Percentiles rank a stretch among this genome's conserved stretches.
phyloP scores from a whole-genome alignment of 2,113 vertebrate species.

The Oncorhynchus gorbuscha region DNA sequence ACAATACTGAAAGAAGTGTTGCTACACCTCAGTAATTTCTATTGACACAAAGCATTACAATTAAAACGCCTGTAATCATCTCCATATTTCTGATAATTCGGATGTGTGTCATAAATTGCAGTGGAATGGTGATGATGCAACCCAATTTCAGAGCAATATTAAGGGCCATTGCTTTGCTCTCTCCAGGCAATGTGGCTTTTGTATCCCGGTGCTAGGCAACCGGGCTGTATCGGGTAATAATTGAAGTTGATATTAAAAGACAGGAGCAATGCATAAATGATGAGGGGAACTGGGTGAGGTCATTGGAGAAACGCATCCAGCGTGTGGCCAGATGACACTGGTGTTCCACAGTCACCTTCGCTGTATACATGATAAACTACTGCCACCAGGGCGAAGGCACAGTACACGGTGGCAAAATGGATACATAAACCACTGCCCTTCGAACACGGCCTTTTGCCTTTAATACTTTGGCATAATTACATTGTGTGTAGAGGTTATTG shows the following conservation, averaged over 20 bases:
- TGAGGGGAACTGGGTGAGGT: slow-evolving; percentile 51
- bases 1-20: too few species aligned
- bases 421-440: slow-evolving; percentile 60
- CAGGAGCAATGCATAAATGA: too few species aligned
- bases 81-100: slow-evolving; percentile 5
- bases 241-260: slow-evolving; percentile 67
- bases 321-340: slow-evolving; percentile 63
- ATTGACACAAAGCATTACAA: background rate
- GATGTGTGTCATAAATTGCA: slow-evolving; percentile 16
- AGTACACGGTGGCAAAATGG: slow-evolving; percentile 53
- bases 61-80: background rate
- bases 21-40: background rate
- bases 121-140: slow-evolving; percentile 20
- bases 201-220: slow-evolving; percentile 19
- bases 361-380: slow-evolving; percentile 78
- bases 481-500: slow-evolving; percentile 17
- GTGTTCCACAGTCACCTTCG: slow-evolving; percentile 72
- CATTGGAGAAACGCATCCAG: slow-evolving; percentile 51
- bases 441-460: slow-evolving; percentile 31
- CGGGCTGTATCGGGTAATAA: slow-evolving; percentile 35
- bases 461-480: slow-evolving; percentile 16
- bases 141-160: slow-evolving; percentile 27
- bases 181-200: slow-evolving; percentile 30
- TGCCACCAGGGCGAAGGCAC: slow-evolving; percentile 61
- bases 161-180: slow-evolving; percentile 9